Evolutionary conservation across 2,797 vertebrate species (phyloP).

Genomic region (Pelobates cultripes): DNA sequence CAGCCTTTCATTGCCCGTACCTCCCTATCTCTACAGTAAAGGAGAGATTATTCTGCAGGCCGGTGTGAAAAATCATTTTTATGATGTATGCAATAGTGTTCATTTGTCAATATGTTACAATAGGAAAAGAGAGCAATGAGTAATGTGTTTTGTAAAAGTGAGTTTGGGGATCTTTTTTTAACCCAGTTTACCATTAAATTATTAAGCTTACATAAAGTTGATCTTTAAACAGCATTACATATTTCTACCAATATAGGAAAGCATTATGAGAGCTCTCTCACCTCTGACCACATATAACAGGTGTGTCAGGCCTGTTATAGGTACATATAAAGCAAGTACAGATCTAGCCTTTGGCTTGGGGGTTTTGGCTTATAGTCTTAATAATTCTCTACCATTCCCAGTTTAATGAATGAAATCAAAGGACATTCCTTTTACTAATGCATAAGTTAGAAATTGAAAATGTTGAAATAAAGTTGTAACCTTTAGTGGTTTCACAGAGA

Average conservation of each 20-base stretch:
- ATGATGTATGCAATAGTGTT: constrained; percentile 6
- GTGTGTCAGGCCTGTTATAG: too few relatives aligned
- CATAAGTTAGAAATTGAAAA: too few relatives aligned
- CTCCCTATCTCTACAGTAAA: background rate
- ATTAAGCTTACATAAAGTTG: background rate
- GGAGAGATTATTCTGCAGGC: background rate
- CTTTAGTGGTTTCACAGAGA: too few relatives aligned
- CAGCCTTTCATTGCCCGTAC: background rate
- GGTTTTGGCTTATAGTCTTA: too few relatives aligned
- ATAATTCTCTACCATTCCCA: background rate
- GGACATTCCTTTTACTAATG: too few relatives aligned
- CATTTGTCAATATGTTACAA: background rate
- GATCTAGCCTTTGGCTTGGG: too few relatives aligned
- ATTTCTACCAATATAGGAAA: background rate
- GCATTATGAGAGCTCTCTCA: too few relatives aligned
- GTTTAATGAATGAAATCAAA: too few relatives aligned
- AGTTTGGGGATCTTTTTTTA: background rate
- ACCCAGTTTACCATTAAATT: background rate
- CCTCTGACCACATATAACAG: too few relatives aligned
- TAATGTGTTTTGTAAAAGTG: background rate
- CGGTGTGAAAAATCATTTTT: background rate
- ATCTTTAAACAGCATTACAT: background rate
- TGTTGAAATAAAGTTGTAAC: too few relatives aligned
- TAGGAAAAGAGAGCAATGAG: background rate
- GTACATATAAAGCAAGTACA: too few relatives aligned